Conservation (phyloP, 2,113 vertebrate species). For the Orcinus orca region DNA sequence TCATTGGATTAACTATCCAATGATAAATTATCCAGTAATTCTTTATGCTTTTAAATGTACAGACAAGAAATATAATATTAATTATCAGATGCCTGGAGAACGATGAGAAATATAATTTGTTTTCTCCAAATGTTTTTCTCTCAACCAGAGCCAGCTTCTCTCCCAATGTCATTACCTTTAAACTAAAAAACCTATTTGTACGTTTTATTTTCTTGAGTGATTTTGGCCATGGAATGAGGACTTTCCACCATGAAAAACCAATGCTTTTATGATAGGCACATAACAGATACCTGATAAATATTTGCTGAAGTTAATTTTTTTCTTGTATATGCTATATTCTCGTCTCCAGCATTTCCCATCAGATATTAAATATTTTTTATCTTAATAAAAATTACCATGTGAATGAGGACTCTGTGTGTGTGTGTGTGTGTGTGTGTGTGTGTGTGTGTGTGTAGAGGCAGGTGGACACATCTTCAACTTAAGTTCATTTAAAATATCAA, state of each 20-base stretch:
- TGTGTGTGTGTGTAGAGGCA: not conserved
- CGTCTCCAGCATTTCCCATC: not conserved
- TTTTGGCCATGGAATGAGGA: not conserved
- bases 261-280: not conserved
- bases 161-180: not conserved
- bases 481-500: conserved; percentile 24
- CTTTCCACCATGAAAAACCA: not conserved
- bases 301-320: not conserved
- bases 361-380: not conserved
- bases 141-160: not conserved
- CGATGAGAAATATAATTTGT: conserved; percentile 20
- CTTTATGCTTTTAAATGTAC: conserved; percentile 23
- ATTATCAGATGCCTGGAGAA: conserved; percentile 6
- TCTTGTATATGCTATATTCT: conserved; percentile 3
- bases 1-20: not conserved
- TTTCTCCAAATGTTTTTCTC: conserved; percentile 39
- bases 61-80: conserved; percentile 16
- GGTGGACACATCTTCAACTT: not conserved
- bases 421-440: not conserved
- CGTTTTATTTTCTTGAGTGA: conserved; percentile 9
- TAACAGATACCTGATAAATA: conserved; percentile 17
- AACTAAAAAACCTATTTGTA: not conserved
- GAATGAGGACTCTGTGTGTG: not conserved
- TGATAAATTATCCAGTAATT: not conserved
- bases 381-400: not conserved